phyloP scores from a whole-genome alignment of 1,140 invertebrate species.

The Orussus abietinus region DNA sequence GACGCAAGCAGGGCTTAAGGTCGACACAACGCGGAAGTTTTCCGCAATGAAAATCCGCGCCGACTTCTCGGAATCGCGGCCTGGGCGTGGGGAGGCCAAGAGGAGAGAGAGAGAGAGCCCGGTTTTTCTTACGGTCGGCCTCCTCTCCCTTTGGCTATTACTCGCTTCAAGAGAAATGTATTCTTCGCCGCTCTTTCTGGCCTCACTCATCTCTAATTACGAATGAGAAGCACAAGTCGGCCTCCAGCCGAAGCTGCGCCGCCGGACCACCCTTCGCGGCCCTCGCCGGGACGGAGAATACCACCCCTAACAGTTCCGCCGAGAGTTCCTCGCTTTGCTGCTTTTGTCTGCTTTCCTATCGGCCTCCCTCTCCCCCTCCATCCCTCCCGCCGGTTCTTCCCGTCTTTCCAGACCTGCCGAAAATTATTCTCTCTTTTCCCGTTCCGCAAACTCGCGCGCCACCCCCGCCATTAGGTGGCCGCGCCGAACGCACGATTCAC shows the following conservation, averaged over 20 bases:
- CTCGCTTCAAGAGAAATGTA: constrained; percentile 34
- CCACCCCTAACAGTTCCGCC: constrained; percentile 12
- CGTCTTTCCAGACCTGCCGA: no score
- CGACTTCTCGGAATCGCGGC: background rate
- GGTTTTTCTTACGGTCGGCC: constrained; percentile 34
- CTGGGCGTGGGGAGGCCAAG: constrained; percentile 5
- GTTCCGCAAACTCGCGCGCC: no score
- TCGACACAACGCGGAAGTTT: background rate
- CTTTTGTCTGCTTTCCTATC: constrained; percentile 26
- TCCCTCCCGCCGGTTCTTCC: background rate
- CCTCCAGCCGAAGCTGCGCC: constrained; percentile 13
- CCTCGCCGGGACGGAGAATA: constrained; percentile 2
- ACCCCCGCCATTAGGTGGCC: no score
- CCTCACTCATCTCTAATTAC: constrained; percentile 46
- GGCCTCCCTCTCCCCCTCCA: constrained; percentile 6
- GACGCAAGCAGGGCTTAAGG: background rate
- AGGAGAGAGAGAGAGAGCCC: constrained; percentile 19
- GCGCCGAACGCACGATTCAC: no score
- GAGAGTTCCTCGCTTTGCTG: constrained; percentile 32
- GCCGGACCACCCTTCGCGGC: background rate
- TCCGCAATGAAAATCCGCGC: background rate
- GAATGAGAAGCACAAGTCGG: constrained; percentile 41
- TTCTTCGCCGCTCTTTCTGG: constrained; percentile 28
- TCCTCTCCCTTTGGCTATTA: constrained; percentile 30
- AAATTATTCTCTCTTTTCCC: no score